phyloP scores from a whole-genome alignment of 2,113 vertebrate genomes.

The Macquaria ambigua region DNA sequence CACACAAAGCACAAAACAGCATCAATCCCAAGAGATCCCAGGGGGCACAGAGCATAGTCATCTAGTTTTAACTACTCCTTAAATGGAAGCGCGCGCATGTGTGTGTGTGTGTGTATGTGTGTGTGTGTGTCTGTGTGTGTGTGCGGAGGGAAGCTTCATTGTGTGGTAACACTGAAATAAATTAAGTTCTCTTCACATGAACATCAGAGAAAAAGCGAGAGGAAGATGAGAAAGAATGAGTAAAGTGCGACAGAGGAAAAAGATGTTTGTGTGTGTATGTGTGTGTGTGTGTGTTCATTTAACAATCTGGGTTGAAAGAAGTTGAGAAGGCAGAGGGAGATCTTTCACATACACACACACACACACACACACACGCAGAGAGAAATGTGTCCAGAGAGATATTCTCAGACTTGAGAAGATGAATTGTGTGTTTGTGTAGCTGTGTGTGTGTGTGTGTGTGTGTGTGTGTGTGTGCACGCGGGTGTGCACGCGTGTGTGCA shows the following conservation, averaged over 20 bases:
- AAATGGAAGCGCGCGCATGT: slow-evolving; percentile 20
- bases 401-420: slow-evolving; percentile 19
- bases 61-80: slow-evolving; percentile 35
- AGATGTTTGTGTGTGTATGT: slow-evolving; percentile 23
- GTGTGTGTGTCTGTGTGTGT: slow-evolving; percentile 5
- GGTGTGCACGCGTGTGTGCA: not conserved
- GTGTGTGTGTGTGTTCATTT: slow-evolving; percentile 28
- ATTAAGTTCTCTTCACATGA: slow-evolving; percentile 50
- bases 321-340: slow-evolving; percentile 22
- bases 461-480: not conserved
- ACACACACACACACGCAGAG: slow-evolving; percentile 1
- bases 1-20: slow-evolving; percentile 12
- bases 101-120: slow-evolving; percentile 21
- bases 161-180: slow-evolving; percentile 53
- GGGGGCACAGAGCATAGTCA: not conserved
- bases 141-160: slow-evolving; percentile 29
- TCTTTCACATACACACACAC: not conserved
- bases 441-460: not conserved
- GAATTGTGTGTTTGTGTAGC: not conserved
- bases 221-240: slow-evolving; percentile 57
- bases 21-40: slow-evolving; percentile 28
- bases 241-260: slow-evolving; percentile 32
- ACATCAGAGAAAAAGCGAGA: slow-evolving; percentile 50
- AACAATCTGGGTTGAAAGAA: slow-evolving; percentile 23
- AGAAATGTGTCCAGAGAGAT: slow-evolving; percentile 31